Percentiles rank a stretch among this genome's conserved stretches.
phyloP scores from a whole-genome alignment of 2,888 invertebrate genomes.

The Sinodicranocentrus sp. region DNA sequence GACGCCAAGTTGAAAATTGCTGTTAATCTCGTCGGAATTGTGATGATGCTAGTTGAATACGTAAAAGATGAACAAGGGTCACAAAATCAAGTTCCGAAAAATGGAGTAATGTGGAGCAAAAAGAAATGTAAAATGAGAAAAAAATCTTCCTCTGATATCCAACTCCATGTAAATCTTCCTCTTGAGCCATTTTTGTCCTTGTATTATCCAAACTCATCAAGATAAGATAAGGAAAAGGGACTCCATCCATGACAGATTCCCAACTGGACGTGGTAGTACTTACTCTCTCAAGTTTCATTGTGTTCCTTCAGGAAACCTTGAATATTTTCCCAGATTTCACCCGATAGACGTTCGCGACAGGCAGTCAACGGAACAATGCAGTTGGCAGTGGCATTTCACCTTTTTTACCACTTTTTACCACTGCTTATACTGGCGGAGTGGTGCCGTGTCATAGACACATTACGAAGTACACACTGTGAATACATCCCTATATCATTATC shows the following conservation, averaged over 20 bases:
- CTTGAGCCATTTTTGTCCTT: not conserved
- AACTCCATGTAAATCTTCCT: no score
- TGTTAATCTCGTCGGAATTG: no score
- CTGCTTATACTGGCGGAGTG: not conserved
- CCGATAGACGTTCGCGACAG: slow-evolving; percentile 50
- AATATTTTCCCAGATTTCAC: slow-evolving; percentile 48
- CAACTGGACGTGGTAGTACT: not conserved
- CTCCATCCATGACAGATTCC: not conserved
- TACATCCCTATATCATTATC: not conserved
- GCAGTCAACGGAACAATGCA: no score
- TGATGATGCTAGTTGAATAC: no score
- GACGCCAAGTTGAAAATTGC: no score
- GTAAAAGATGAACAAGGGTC: no score
- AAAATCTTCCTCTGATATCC: no score
- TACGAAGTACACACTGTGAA: not conserved
- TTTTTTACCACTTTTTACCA: no score
- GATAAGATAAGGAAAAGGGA: not conserved
- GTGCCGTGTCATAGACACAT: not conserved
- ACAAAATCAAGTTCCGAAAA: no score
- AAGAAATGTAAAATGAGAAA: no score
- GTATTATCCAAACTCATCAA: not conserved
- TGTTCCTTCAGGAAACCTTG: not conserved
- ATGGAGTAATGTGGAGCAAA: no score
- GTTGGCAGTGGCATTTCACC: no score
- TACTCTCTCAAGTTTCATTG: slow-evolving; percentile 30